phyloP scores from a whole-genome alignment of 2,888 invertebrate species.

The Xestia xanthographa region DNA sequence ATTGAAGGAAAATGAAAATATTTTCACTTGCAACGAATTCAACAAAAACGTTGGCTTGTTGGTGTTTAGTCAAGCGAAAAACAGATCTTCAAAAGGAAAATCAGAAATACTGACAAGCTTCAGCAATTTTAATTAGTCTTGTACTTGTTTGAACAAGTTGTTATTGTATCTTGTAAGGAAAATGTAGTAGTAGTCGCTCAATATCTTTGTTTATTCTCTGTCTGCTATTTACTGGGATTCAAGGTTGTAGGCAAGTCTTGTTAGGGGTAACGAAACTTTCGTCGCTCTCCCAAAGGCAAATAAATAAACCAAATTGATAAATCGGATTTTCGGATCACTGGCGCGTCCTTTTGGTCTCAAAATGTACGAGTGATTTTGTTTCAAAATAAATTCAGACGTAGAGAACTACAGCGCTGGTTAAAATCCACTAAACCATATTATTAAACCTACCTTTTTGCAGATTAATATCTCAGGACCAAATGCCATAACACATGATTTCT shows the following conservation, averaged over 20 bases:
- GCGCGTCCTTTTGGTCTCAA: conserved; percentile 13
- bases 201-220: conserved; percentile 40
- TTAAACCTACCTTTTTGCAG: background rate
- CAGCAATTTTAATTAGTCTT: conserved; percentile 55
- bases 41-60: conserved; percentile 5
- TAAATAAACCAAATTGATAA: conserved; percentile 44
- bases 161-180: conserved; percentile 45
- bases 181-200: conserved; percentile 26
- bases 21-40: conserved; percentile 16
- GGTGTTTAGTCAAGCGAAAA: conserved; percentile 31
- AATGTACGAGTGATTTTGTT: conserved; percentile 7
- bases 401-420: background rate
- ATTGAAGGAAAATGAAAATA: conserved; percentile 22
- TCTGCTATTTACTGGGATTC: conserved; percentile 43
- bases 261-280: conserved; percentile 46
- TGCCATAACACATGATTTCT: background rate
- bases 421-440: background rate
- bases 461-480: background rate
- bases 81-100: conserved; percentile 33
- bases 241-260: conserved; percentile 47
- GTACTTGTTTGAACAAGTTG: conserved; percentile 48
- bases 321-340: conserved; percentile 37
- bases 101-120: conserved; percentile 48
- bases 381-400: conserved; percentile 1
- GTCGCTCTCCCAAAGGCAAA: conserved; percentile 28